Percentiles rank a stretch among this genome's conserved stretches.
These are phyloP conservation scores for Cirrhinus mrigala DNA, from an alignment of 2,797 vertebrate genomes.

Conservation along the genomic window DNA sequence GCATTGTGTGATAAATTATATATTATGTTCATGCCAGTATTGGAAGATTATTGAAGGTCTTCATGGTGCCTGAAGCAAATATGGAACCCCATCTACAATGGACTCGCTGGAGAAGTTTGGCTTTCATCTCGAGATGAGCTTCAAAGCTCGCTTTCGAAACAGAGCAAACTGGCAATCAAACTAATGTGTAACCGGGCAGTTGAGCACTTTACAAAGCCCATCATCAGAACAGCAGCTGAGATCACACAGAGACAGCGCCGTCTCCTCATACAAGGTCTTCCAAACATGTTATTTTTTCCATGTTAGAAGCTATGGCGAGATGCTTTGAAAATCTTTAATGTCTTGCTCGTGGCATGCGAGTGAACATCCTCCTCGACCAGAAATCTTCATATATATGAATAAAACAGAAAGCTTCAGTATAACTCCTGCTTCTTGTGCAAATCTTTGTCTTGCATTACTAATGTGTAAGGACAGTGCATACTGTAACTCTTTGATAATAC, in stretches of 20 bases:
- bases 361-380: not conserved
- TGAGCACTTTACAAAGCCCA: conserved; percentile 73
- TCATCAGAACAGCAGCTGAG: conserved; percentile 66
- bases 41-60: conserved; percentile 66
- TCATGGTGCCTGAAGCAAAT: conserved; percentile 74
- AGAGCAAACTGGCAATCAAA: conserved; percentile 81
- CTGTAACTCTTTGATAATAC: not conserved
- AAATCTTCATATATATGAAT: not conserved
- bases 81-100: conserved; percentile 70
- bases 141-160: conserved; percentile 71
- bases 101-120: conserved; percentile 75
- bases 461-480: not conserved
- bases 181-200: conserved; percentile 75
- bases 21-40: conserved; percentile 72
- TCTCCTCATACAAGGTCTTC: conserved; percentile 62
- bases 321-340: conserved; percentile 67
- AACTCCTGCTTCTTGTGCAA: not conserved
- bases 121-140: conserved; percentile 78
- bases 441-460: not conserved
- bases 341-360: conserved; percentile 38
- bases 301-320: conserved; percentile 59
- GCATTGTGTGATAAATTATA: conserved; percentile 78
- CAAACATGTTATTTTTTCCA: conserved; percentile 70
- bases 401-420: not conserved
- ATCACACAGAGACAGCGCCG: conserved; percentile 70